These are phyloP conservation scores for Leucania comma DNA, from an alignment of 2,888 invertebrate genomes.

Conservation along the genomic window DNA sequence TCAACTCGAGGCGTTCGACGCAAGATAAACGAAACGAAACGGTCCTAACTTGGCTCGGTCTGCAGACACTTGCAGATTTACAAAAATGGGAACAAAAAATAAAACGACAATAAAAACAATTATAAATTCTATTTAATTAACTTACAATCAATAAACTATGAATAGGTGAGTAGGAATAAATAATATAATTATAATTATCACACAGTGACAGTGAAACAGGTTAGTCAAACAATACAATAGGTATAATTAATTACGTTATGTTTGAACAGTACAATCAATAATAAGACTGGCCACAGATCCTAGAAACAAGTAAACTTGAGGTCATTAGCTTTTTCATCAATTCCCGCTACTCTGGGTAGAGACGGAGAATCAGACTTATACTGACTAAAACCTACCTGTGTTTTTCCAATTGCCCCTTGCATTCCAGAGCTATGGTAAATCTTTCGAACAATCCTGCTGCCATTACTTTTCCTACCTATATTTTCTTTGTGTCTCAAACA, in stretches of 20 bases:
- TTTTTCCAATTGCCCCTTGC: too few species aligned
- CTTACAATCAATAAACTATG: background rate
- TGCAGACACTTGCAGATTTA: background rate
- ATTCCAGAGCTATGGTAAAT: too few species aligned
- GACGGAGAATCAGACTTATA: too few species aligned
- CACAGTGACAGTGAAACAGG: background rate
- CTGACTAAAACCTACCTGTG: too few species aligned
- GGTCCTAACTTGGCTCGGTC: too few species aligned
- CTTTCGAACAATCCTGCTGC: too few species aligned
- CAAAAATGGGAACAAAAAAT: background rate
- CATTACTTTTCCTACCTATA: too few species aligned
- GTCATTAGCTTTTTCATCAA: too few species aligned
- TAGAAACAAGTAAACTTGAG: background rate
- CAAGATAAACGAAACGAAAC: too few species aligned
- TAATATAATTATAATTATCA: background rate
- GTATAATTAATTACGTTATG: background rate
- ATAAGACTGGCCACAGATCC: background rate
- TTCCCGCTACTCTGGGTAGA: too few species aligned
- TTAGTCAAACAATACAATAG: slow-evolving; percentile 5
- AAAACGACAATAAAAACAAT: background rate
- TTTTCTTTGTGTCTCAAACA: too few species aligned
- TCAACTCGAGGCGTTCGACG: too few species aligned
- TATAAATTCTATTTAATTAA: background rate
- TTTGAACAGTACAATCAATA: background rate
- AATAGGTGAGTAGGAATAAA: background rate